A percentile compares a stretch with the other conserved stretches of the same genome.
phyloP scores from a whole-genome alignment of 1,140 invertebrate genomes.

The Hypothenemus hampei region DNA sequence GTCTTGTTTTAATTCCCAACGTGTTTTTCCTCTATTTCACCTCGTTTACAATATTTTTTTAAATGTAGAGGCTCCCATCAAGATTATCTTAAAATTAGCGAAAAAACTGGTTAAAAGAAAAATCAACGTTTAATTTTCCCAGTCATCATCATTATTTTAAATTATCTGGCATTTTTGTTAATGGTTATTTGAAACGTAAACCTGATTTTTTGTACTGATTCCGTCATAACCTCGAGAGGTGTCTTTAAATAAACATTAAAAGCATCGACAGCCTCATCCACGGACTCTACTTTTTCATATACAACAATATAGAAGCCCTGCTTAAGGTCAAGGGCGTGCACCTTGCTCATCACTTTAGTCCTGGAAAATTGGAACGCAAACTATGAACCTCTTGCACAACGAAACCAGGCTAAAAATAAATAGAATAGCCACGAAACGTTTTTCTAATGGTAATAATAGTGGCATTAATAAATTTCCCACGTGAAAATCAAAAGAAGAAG shows the following conservation, averaged over 20 bases:
- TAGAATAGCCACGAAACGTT: constrained; percentile 2
- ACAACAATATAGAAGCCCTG: constrained; percentile 11
- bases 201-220: neutral
- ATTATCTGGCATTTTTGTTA: neutral
- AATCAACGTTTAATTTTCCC: neutral
- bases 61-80: no score
- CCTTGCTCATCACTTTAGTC: constrained; percentile 14
- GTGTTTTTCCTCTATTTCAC: no score
- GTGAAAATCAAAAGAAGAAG: constrained; percentile 5
- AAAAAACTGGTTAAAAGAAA: neutral
- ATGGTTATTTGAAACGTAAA: neutral
- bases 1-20: no score
- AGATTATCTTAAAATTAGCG: no score
- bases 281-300: neutral
- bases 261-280: no score
- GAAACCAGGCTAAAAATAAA: neutral
- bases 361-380: constrained; percentile 1
- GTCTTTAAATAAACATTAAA: neutral
- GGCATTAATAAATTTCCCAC: constrained; percentile 13
- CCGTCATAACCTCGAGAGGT: neutral
- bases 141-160: neutral
- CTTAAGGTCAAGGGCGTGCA: constrained; percentile 24
- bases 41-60: no score
- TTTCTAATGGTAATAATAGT: neutral
- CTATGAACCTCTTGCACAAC: neutral